A percentile compares a stretch with the other conserved stretches of the same genome.
phyloP scores from a whole-genome alignment of 2,888 invertebrate species.

The Chromoteleia sp. region DNA sequence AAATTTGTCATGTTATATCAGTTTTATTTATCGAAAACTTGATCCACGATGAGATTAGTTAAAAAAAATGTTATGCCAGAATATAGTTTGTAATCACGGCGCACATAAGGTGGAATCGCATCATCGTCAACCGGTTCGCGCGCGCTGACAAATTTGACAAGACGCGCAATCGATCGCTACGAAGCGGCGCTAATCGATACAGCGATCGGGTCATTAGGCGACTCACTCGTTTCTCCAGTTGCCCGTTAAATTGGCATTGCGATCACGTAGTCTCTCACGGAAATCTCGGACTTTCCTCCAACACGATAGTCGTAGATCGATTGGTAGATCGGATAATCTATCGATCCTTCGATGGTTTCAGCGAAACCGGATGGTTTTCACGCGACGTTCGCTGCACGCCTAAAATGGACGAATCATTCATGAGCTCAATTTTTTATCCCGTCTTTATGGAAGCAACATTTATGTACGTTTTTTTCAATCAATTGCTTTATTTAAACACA shows the following conservation, averaged over 20 bases:
- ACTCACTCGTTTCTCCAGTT: constrained; percentile 76
- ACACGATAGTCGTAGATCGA: constrained; percentile 65
- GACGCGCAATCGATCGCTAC: constrained; percentile 82
- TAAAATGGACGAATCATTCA: constrained; percentile 69
- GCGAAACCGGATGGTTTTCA: constrained; percentile 68
- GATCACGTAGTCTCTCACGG: constrained; percentile 81
- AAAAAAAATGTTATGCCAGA: constrained; percentile 28
- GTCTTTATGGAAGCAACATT: constrained; percentile 48
- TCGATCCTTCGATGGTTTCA: constrained; percentile 66
- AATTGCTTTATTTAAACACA: constrained; percentile 55
- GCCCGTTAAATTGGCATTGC: constrained; percentile 78
- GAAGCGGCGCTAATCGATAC: constrained; percentile 82
- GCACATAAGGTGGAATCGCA: constrained; percentile 48
- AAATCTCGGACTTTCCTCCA: constrained; percentile 76
- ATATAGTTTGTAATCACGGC: constrained; percentile 46
- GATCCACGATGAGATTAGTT: background rate
- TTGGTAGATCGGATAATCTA: constrained; percentile 64
- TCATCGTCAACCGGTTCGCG: constrained; percentile 75
- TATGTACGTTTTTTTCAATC: constrained; percentile 44
- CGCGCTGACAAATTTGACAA: constrained; percentile 84
- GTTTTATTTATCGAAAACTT: constrained; percentile 2
- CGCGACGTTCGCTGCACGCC: constrained; percentile 59
- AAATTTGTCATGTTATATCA: constrained; percentile 14
- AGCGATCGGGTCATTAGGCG: constrained; percentile 82
- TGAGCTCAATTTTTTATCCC: constrained; percentile 54